phyloP scores from a whole-genome alignment of 2,113 vertebrate genomes.

The Anhinga anhinga region DNA sequence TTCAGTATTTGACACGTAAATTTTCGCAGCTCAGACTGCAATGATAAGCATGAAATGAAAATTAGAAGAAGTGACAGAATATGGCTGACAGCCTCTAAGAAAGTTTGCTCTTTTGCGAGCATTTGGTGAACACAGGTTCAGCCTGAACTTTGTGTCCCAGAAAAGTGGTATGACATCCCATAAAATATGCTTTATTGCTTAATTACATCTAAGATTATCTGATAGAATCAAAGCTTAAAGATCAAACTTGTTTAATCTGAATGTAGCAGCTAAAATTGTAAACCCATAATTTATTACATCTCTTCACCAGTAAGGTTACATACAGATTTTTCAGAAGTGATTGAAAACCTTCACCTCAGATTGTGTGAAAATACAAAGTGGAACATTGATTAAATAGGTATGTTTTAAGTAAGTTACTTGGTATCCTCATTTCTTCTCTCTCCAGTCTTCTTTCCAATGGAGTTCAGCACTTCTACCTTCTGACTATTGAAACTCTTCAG shows the following conservation, averaged over 20 bases:
- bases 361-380: background rate
- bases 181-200: background rate
- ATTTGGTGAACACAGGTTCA: background rate
- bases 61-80: background rate
- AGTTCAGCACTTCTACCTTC: background rate
- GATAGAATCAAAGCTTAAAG: background rate
- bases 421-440: background rate
- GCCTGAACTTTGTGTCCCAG: background rate
- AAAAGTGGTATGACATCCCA: background rate
- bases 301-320: background rate
- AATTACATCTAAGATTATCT: background rate
- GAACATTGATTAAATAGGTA: background rate
- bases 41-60: background rate
- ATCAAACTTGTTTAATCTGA: background rate
- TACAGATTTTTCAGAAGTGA: background rate
- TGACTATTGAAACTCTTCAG: slow-evolving; percentile 6
- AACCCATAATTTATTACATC: background rate
- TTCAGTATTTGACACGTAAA: background rate
- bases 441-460: background rate
- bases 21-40: background rate
- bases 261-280: background rate
- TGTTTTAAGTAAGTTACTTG: background rate
- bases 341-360: background rate
- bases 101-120: background rate
- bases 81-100: background rate